Evolutionary conservation across 37 sponge, comb jelly and placozoan species (phyloP).

Genomic region (Corticium candelabrum): DNA sequence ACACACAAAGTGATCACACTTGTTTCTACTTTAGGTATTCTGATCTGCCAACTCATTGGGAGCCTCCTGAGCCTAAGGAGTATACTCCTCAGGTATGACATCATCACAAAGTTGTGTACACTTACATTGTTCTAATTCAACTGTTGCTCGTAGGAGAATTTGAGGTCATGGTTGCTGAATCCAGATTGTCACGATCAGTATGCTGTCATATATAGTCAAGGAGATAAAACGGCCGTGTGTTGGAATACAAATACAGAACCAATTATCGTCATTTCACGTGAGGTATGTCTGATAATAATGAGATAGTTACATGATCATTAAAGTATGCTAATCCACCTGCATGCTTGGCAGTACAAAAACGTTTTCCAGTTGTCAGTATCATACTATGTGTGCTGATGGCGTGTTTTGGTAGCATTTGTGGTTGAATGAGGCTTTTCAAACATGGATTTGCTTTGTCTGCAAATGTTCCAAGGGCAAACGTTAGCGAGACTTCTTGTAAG

Average conservation of each 20-base stretch:
- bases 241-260: constrained; percentile 48
- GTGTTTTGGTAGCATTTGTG: no score
- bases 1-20: no score
- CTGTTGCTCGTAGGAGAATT: constrained; percentile 50
- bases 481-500: no score
- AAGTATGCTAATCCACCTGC: no score
- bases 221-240: constrained; percentile 39
- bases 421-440: no score
- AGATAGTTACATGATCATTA: no score
- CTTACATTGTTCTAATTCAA: background rate
- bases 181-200: constrained; percentile 84
- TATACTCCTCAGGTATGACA: constrained; percentile 26
- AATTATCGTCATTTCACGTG: constrained; percentile 43
- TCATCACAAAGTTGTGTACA: background rate
- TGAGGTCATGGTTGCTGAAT: constrained; percentile 82
- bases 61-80: constrained; percentile 48
- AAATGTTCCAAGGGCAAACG: no score
- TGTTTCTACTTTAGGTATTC: constrained; percentile 50
- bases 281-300: constrained; percentile 25
- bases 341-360: no score
- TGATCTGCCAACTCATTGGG: constrained; percentile 45
- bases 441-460: no score
- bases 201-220: constrained; percentile 65
- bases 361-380: no score
- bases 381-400: no score